Base-by-base conservation (phyloP, 2,797 vertebrate species). In the Telmatherina bonti region DNA sequence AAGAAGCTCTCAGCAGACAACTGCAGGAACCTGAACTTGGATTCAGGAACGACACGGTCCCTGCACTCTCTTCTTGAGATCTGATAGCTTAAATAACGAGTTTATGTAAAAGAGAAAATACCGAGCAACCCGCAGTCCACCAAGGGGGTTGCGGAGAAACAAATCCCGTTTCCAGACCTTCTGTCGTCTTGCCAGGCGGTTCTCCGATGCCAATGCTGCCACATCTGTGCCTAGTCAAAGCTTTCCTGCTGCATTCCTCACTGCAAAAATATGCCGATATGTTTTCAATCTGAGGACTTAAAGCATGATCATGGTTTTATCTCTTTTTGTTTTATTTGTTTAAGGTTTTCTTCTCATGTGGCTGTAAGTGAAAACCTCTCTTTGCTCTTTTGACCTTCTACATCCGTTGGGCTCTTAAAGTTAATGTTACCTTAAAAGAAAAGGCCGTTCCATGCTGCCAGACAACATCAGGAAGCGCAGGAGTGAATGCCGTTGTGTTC, bases 201-300 rank as follows among this genome's bases (percentile, higher is more conserved):
- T 18, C 43, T 24, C 56, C 10, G 7, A 27, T 78, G 74, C 65
- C 82, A 73, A 64, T 4, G 16, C 74, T 74, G 67, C 84, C 75
- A 84, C 85, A 83, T 83, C 81, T 86, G 87, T 56, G 67, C 76
- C 72, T 15, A 65, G 73, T 84, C 78, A 85, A 15, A n/a, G 7
- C 38, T 49, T 66, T 67, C 45, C 65, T 16, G 24, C 70, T 53
- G 7, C 70, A 70, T 82, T 85, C 73, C 68, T 82, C 38, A 7
- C 41, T n/a, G 26, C 2, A 47, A 77, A 82, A 81, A 71, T 62
- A 76, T 75, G 69, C 0, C 52, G 61, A 70, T 53, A 61, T 78
- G 75, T 78, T 86, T 84, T 63, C 70, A 76, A 72, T 84, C 70
- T 69, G 29, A 62, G 45, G 24, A 64, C 35, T 64, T 31, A 33